Percentiles rank a stretch among this genome's conserved stretches.
Conservation (phyloP, 1,140 invertebrate genomes). For the Bombus terrestris region DNA sequence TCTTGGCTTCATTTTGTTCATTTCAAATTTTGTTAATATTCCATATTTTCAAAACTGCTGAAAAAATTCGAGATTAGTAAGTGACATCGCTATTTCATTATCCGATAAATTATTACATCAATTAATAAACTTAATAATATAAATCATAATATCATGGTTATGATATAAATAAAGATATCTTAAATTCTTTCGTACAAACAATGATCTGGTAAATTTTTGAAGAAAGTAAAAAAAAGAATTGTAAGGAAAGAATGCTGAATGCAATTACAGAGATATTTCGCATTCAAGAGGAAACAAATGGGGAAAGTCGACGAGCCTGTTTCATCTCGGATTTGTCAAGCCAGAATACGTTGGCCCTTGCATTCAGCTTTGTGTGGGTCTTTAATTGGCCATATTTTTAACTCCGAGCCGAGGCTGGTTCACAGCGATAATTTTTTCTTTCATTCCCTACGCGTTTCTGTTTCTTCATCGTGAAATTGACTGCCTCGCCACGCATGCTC, state of each 20-base stretch:
- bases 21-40: neutral
- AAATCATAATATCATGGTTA: neutral
- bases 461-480: slow-evolving; percentile 30
- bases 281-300: slow-evolving; percentile 21
- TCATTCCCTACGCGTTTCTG: slow-evolving; percentile 31
- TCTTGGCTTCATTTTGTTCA: no score
- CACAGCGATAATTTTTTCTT: slow-evolving; percentile 64
- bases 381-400: slow-evolving; percentile 70
- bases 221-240: neutral
- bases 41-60: no score
- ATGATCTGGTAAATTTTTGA: slow-evolving; percentile 46
- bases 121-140: neutral
- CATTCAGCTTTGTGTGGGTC: slow-evolving; percentile 38
- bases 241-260: neutral
- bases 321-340: slow-evolving; percentile 56
- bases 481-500: neutral
- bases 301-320: slow-evolving; percentile 27
- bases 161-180: neutral
- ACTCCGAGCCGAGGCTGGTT: slow-evolving; percentile 29
- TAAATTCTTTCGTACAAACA: neutral
- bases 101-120: no score
- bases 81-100: no score
- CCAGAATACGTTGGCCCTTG: slow-evolving; percentile 35
- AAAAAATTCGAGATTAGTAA: neutral
- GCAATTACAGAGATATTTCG: slow-evolving; percentile 28